A percentile compares a stretch with the other conserved stretches of the same genome.
phyloP scores from a whole-genome alignment of 2,888 invertebrate genomes.

The Pharmacophagus antenor region DNA sequence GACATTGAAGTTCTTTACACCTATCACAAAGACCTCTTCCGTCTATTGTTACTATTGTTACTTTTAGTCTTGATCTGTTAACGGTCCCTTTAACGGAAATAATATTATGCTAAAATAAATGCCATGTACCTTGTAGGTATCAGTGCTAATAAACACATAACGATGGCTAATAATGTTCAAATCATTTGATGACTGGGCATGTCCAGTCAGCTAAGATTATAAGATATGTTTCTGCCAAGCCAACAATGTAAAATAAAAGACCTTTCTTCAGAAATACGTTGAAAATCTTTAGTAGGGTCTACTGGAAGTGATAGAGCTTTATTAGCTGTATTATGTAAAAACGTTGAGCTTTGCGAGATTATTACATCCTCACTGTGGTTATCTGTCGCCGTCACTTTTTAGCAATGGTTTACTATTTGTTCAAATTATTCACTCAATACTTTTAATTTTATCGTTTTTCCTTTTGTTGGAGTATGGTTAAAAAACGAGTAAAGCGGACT shows the following conservation, averaged over 20 bases:
- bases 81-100: too few species aligned
- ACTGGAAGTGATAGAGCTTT: neutral
- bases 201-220: neutral
- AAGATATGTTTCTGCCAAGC: neutral
- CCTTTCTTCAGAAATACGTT: neutral
- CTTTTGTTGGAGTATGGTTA: too few species aligned
- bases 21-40: too few species aligned
- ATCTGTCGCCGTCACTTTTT: neutral
- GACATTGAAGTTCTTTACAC: too few species aligned
- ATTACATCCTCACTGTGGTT: neutral
- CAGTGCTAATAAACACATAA: too few species aligned
- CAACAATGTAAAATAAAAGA: neutral
- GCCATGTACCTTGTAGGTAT: too few species aligned
- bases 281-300: neutral
- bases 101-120: too few species aligned
- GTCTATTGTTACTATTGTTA: too few species aligned
- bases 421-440: neutral
- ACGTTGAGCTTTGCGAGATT: neutral
- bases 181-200: neutral
- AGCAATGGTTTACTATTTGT: neutral
- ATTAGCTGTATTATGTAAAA: neutral
- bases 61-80: too few species aligned
- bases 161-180: too few species aligned
- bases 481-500: too few species aligned
- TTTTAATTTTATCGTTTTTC: neutral